Percentiles rank a stretch among this genome's conserved stretches.
Conservation (phyloP, 2,797 vertebrate species). For the Chelmon rostratus region DNA sequence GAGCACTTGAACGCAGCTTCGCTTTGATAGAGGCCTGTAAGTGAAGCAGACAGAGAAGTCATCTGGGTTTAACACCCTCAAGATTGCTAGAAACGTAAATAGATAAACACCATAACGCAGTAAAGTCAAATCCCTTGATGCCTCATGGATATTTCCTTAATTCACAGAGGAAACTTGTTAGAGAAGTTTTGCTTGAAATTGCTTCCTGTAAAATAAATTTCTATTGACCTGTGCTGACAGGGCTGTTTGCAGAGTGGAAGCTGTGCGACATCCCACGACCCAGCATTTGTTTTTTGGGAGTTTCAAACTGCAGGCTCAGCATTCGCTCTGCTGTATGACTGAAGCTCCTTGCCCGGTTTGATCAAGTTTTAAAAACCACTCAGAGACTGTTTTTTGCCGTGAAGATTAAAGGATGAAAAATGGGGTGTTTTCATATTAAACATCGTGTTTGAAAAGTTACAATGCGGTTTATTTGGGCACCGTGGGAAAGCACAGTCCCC, state of each 20-base stretch:
- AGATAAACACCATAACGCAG: constrained; percentile 24
- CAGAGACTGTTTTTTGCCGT: constrained; percentile 13
- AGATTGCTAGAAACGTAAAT: constrained; percentile 11
- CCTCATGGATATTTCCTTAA: constrained; percentile 20
- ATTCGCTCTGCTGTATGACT: constrained; percentile 1
- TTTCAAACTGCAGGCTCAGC: constrained; percentile 67
- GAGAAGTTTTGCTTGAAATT: constrained; percentile 46
- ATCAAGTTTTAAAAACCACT: constrained; percentile 43
- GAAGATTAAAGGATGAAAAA: constrained; percentile 45
- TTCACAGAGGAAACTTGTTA: constrained; percentile 53
- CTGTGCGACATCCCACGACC: neutral
- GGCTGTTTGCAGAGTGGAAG: constrained; percentile 28
- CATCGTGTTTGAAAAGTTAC: constrained; percentile 38
- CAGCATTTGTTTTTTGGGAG: constrained; percentile 35
- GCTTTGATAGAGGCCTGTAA: constrained; percentile 34
- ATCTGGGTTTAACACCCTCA: constrained; percentile 16
- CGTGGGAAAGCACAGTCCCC: neutral
- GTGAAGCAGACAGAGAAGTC: constrained; percentile 37
- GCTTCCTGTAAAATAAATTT: constrained; percentile 51
- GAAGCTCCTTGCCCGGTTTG: constrained; percentile 35
- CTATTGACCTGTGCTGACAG: constrained; percentile 68
- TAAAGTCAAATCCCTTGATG: constrained; percentile 21
- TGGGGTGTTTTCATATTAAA: constrained; percentile 39
- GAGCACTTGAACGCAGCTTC: constrained; percentile 14
- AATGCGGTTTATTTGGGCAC: constrained; percentile 12